Base-by-base conservation (phyloP, 2,888 invertebrate genomes). In the Meiosimyza platycephala region DNA sequence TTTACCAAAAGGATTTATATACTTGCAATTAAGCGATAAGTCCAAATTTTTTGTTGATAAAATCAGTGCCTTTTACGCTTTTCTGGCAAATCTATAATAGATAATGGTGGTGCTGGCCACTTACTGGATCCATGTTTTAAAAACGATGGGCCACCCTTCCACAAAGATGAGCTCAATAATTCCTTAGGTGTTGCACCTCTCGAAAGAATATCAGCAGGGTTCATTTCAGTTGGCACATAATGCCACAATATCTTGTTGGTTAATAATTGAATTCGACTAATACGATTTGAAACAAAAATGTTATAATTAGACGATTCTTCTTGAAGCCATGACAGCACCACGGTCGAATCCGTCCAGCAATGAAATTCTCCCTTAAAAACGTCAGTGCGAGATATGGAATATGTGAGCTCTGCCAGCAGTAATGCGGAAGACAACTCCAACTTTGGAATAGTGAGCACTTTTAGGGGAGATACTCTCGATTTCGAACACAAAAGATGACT, bases 251-350 rank as follows among this genome's bases (percentile, higher is more conserved):
- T 65, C 11, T 18, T 40, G 6, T 15, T 12, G 40, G 55, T 48
- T 33, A 40, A 15, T 12, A 2, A 22, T 60, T 76, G 76, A 47
- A 76, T 72, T 12, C 51, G 65, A 54, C 71, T 72, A 15, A 75
- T 48, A 22, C 75, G 28, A 63, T 75, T 71, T 3, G 66, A 51
- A 16, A 75, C 75, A 57, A 77, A 75, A 0, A 65, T 15, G n/a
- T 76, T 75, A 15, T 22, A 75, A 11, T 73, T 75, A 16, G 71
- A 48, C 15, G 72, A 52, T 2, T 73, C 69, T 1, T 76, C 52
- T 0, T 50, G 69, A 6, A 74, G 15, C 75, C 75, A 74, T 0
- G 74, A 74, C 12, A 75, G 54, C 12, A 73, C 74, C 1, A 76
- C 71, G 28, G 28, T 28, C 3, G 28, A 28, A 28, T 28, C 28